Evolutionary conservation across 2,113 vertebrate species (phyloP).

Genomic region (Pseudopodoces humilis): DNA sequence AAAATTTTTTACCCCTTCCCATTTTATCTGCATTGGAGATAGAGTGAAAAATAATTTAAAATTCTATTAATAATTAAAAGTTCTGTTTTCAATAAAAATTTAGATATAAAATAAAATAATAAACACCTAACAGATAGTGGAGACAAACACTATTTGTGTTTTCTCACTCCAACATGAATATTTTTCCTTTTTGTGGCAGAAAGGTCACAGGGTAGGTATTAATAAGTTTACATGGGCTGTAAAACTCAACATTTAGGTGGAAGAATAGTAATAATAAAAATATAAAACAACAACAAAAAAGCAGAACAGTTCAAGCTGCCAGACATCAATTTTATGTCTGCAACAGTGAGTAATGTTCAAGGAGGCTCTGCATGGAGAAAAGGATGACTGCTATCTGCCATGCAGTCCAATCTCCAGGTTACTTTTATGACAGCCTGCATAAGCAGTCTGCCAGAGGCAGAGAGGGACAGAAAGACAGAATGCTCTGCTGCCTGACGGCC

Average conservation of each 20-base stretch:
- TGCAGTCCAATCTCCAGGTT: background rate
- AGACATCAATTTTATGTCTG: background rate
- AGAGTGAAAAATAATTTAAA: background rate
- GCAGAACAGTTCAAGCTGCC: background rate
- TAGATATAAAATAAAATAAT: background rate
- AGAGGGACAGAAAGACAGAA: background rate
- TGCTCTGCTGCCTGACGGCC: background rate
- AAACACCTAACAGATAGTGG: background rate
- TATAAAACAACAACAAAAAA: background rate
- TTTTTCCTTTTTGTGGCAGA: background rate
- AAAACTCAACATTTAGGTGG: conserved; percentile 3
- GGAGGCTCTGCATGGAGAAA: background rate
- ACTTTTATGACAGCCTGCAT: conserved; percentile 18
- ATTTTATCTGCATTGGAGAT: background rate
- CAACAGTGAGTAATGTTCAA: background rate
- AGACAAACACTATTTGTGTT: background rate
- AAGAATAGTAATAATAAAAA: background rate
- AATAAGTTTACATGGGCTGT: background rate
- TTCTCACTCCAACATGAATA: background rate
- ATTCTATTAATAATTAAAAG: background rate
- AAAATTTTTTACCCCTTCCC: background rate
- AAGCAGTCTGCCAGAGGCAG: conserved; percentile 2
- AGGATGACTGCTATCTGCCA: background rate
- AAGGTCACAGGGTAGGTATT: background rate
- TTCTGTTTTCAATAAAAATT: background rate